phyloP scores from a whole-genome alignment of 2,888 invertebrate genomes.

The Sinodicranocentrus sp. region DNA sequence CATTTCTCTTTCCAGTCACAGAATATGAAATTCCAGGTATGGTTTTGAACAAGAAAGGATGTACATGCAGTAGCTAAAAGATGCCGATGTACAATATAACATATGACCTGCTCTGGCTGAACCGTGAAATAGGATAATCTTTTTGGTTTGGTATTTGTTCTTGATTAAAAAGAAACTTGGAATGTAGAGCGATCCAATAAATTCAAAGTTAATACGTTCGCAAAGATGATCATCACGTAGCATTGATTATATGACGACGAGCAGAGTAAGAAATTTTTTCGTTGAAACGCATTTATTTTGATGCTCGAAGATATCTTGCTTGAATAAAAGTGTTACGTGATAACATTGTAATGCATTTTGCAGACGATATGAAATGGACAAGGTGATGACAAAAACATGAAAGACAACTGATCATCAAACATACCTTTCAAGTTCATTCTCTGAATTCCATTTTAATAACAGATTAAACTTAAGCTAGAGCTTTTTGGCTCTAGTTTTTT shows the following conservation, averaged over 20 bases:
- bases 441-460: conserved; percentile 50
- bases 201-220: conserved; percentile 15
- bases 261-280: neutral
- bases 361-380: conserved; percentile 33
- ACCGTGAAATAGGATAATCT: neutral
- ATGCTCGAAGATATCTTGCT: no score
- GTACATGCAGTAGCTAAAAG: no score
- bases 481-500: no score
- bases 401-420: conserved; percentile 17
- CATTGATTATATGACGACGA: conserved; percentile 38
- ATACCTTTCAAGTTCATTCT: conserved; percentile 7
- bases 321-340: conserved; percentile 44
- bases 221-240: conserved; percentile 36
- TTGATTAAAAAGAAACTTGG: conserved; percentile 32
- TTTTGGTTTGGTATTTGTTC: conserved; percentile 7
- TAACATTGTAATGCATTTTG: neutral
- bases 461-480: neutral
- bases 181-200: conserved; percentile 42
- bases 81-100: no score
- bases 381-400: conserved; percentile 28
- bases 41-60: no score
- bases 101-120: no score
- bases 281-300: no score
- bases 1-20: neutral
- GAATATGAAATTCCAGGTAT: conserved; percentile 12